Conservation (phyloP, 2,113 vertebrate species). For the Petroica traversi region DNA sequence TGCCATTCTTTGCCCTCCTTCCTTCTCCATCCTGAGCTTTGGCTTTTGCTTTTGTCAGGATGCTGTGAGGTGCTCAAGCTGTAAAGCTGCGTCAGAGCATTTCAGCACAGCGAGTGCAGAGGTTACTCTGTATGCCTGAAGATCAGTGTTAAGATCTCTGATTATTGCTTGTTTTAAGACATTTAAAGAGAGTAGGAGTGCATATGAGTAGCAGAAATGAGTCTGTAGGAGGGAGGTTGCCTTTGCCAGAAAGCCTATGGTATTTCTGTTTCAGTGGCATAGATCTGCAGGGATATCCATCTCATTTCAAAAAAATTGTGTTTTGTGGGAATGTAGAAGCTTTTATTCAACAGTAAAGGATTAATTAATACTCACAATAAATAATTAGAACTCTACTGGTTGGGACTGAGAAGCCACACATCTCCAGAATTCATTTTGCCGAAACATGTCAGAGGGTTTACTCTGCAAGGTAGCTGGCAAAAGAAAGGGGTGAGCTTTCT, state of each 20-base stretch:
- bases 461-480: neutral
- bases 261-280: neutral
- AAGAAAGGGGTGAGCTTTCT: neutral
- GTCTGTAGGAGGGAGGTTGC: neutral
- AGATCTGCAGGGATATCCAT: neutral
- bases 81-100: neutral
- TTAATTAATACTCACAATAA: neutral
- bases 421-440: neutral
- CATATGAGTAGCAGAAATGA: neutral
- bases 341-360: neutral
- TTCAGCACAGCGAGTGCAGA: neutral
- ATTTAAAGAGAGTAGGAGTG: neutral
- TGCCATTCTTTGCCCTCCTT: neutral
- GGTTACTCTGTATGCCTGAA: neutral
- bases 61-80: neutral
- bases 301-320: neutral
- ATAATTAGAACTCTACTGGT: neutral
- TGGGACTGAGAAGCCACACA: neutral
- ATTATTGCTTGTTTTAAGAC: neutral
- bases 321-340: neutral
- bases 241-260: neutral
- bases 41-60: neutral
- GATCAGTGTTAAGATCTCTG: neutral
- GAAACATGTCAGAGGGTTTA: neutral
- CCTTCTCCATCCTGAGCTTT: rapidly evolving